Evolutionary conservation across 2,113 vertebrate species (phyloP).

Genomic region (Rhodinocichla rosea): DNA sequence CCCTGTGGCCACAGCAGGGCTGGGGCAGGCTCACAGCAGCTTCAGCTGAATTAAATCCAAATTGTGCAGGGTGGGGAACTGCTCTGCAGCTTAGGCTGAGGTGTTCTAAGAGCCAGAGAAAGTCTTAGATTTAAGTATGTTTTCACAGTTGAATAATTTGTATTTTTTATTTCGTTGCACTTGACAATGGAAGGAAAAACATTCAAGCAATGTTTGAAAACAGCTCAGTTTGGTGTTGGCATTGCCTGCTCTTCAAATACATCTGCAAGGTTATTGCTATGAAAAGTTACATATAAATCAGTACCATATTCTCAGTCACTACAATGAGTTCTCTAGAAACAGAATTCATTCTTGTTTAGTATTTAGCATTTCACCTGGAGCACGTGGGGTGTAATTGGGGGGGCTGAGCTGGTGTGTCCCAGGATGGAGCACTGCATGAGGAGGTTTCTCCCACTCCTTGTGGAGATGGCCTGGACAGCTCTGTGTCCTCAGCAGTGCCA

Average conservation of each 20-base stretch:
- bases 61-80: not conserved
- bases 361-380: not conserved
- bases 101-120: not conserved
- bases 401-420: not conserved
- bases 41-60: not conserved
- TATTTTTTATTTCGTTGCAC: not conserved
- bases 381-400: accelerated
- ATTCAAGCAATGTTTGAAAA: not conserved
- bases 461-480: not conserved
- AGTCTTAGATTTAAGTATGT: not conserved
- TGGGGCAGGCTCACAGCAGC: not conserved
- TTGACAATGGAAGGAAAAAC: not conserved
- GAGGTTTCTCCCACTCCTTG: not conserved
- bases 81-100: not conserved
- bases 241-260: not conserved
- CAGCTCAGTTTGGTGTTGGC: not conserved
- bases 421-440: accelerated
- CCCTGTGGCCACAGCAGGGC: not conserved
- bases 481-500: not conserved
- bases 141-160: not conserved
- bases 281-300: not conserved
- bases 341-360: not conserved
- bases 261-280: not conserved
- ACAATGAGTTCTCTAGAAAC: not conserved
- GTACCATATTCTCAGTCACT: not conserved